Percentiles rank a stretch among this genome's conserved stretches.
phyloP scores from a whole-genome alignment of 2,797 vertebrate genomes.

The Coreius guichenoti region DNA sequence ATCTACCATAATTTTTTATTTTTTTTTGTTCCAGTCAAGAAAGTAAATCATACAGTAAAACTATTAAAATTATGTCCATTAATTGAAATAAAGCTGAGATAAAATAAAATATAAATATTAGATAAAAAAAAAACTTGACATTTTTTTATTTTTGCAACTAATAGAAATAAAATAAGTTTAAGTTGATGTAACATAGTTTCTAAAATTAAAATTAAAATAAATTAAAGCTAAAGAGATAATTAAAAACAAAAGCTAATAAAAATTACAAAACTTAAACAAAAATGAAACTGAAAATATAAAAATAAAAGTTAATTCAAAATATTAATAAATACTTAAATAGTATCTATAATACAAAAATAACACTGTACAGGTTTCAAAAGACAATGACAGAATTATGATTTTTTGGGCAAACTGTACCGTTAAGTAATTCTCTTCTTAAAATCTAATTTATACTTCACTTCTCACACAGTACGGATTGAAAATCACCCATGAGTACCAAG shows the following conservation, averaged over 20 bases:
- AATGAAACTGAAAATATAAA: not conserved
- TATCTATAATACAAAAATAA: not conserved
- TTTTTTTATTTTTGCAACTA: too few relatives aligned
- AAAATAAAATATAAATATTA: not conserved
- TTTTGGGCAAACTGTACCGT: not conserved
- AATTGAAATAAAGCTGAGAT: not conserved
- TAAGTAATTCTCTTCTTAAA: constrained; percentile 1
- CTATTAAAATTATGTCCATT: not conserved
- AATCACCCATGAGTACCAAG: constrained; percentile 13
- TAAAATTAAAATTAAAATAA: not conserved
- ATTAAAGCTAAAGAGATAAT: not conserved
- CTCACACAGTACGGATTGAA: not conserved
- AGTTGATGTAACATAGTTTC: not conserved
- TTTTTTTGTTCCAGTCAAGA: too few relatives aligned
- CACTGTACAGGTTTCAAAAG: not conserved
- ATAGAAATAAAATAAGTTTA: too few relatives aligned
- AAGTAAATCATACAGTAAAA: too few relatives aligned
- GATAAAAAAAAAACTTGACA: too few relatives aligned
- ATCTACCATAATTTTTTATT: too few relatives aligned
- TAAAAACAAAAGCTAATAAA: not conserved
- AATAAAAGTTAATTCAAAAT: not conserved
- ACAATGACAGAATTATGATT: not conserved
- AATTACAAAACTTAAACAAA: not conserved
- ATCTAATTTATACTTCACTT: not conserved
- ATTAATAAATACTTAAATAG: not conserved